phyloP scores from a whole-genome alignment of 53 echinoderm and acorn worm genomes.

The Henricia sp. region DNA sequence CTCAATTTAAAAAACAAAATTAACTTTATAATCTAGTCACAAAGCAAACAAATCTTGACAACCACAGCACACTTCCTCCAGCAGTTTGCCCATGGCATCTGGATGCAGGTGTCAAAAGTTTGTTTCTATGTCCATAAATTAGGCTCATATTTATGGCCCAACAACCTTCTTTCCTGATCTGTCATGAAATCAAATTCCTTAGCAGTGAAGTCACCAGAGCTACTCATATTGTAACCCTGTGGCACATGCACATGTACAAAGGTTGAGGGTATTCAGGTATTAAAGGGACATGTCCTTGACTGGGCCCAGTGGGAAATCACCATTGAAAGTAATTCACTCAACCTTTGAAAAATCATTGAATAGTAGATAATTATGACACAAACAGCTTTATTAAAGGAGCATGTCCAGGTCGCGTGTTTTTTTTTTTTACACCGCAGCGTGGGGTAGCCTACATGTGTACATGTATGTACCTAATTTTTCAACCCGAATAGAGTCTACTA shows the following conservation, averaged over 20 bases:
- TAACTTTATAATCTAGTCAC: neutral
- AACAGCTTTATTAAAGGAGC: neutral
- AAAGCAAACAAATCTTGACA: neutral
- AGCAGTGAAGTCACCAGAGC: neutral
- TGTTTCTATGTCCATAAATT: conserved; percentile 38
- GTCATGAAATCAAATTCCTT: conserved; percentile 20
- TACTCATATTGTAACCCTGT: too few relatives aligned
- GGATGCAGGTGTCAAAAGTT: conserved; percentile 9
- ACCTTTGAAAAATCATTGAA: neutral
- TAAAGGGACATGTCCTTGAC: neutral
- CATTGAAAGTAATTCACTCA: neutral
- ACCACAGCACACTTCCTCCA: neutral
- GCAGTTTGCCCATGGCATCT: neutral
- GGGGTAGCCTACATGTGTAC: too few relatives aligned
- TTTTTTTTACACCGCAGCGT: too few relatives aligned
- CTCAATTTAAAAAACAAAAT: neutral
- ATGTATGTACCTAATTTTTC: too few relatives aligned
- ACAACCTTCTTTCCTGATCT: neutral
- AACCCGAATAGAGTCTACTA: too few relatives aligned
- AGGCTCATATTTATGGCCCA: conserved; percentile 9
- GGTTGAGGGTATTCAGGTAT: neutral
- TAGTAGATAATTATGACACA: neutral
- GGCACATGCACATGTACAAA: too few relatives aligned
- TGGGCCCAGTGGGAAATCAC: conserved; percentile 4
- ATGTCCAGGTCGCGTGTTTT: too few relatives aligned